These are phyloP conservation scores for Caenorhabditis sp. DNA, from an alignment of 2,888 invertebrate species.

Conservation along the genomic window DNA sequence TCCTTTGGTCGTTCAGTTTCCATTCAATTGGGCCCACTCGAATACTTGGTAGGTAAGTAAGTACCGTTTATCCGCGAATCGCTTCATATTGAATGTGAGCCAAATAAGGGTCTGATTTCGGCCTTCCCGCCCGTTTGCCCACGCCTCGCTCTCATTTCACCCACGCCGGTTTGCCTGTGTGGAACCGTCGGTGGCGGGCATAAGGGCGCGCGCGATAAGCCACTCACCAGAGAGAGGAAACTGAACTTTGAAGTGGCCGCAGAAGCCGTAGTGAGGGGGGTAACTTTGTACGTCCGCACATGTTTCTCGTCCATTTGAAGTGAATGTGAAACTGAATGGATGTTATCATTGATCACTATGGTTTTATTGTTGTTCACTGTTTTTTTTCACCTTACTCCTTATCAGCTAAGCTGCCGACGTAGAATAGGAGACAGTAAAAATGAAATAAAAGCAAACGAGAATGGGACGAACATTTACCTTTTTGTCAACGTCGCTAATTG, in stretches of 20 bases:
- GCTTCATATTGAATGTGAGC: too few relatives aligned
- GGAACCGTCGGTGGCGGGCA: not conserved
- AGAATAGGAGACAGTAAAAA: not conserved
- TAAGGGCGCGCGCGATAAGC: not conserved
- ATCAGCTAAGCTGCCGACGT: not conserved
- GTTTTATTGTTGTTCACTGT: conserved; percentile 27
- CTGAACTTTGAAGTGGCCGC: not conserved
- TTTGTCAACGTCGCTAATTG: too few relatives aligned
- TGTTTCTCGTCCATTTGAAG: conserved; percentile 10
- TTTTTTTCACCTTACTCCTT: conserved; percentile 16
- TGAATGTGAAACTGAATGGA: conserved; percentile 9
- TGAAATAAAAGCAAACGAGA: too few relatives aligned
- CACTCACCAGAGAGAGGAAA: conserved; percentile 7
- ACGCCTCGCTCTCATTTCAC: too few relatives aligned
- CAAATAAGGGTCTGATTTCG: too few relatives aligned
- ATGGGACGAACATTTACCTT: too few relatives aligned
- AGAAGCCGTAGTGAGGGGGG: not conserved
- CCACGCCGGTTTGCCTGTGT: not conserved
- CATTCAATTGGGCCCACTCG: too few relatives aligned
- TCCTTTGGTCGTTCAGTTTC: too few relatives aligned
- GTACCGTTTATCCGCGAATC: too few relatives aligned
- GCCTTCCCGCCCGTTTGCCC: too few relatives aligned
- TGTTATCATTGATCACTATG: conserved; percentile 12
- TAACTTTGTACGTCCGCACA: not conserved
- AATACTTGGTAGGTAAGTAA: too few relatives aligned